A percentile compares a stretch with the other conserved stretches of the same genome.
Evolutionary conservation across 2,113 vertebrate genomes (phyloP).

Genomic region (Eretmochelys imbricata): DNA sequence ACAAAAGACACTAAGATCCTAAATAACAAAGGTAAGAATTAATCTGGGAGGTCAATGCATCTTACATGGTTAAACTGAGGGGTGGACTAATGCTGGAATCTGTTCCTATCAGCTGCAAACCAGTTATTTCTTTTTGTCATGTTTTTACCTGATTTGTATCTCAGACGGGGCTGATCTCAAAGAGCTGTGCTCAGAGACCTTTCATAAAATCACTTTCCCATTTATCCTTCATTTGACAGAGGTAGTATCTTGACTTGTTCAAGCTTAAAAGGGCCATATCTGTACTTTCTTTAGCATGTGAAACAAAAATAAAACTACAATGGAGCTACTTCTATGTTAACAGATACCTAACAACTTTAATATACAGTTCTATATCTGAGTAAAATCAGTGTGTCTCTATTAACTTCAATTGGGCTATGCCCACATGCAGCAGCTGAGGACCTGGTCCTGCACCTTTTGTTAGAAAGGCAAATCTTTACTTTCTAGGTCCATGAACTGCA

Average conservation of each 20-base stretch:
- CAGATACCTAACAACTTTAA: not conserved
- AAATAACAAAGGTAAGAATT: not conserved
- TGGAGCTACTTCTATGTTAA: not conserved
- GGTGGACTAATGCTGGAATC: not conserved
- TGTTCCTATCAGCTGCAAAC: not conserved
- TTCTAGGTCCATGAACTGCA: not conserved
- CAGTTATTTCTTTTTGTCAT: not conserved
- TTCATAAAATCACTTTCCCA: not conserved
- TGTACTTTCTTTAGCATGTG: not conserved
- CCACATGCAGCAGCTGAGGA: no score
- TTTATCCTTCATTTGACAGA: not conserved
- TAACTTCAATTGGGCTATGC: not conserved
- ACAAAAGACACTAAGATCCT: not conserved
- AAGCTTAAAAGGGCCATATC: not conserved
- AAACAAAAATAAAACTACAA: not conserved
- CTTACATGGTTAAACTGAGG: not conserved
- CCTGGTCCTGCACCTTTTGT: not conserved
- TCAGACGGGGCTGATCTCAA: not conserved
- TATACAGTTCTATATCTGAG: not conserved
- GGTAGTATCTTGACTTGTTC: not conserved
- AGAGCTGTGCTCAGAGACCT: not conserved
- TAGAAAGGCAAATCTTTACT: not conserved
- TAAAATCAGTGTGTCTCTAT: not conserved
- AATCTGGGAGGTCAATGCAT: slow-evolving; percentile 9
- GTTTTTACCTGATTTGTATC: slow-evolving; percentile 12